phyloP scores from a whole-genome alignment of 2,888 invertebrate species.

The Coremacera marginata region DNA sequence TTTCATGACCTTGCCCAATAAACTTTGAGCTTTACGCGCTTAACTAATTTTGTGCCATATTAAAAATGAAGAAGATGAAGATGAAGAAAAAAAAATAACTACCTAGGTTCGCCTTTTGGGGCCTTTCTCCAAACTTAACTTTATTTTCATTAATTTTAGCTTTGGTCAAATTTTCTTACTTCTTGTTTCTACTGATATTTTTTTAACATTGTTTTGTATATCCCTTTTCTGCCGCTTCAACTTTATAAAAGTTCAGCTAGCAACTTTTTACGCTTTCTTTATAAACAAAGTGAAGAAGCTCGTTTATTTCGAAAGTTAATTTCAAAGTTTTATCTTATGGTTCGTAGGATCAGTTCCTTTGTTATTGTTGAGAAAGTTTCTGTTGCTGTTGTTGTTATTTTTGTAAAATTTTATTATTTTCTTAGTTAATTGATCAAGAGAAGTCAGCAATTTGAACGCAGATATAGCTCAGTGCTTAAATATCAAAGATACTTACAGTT shows the following conservation, averaged over 20 bases:
- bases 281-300: constrained; percentile 11
- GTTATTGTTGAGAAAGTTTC: background rate
- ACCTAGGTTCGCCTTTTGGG: too few species aligned
- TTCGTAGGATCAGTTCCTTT: background rate
- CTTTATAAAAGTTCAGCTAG: background rate
- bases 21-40: too few species aligned
- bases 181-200: too few species aligned
- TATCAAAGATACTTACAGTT: background rate
- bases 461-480: too few species aligned
- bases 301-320: constrained; percentile 12
- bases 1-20: too few species aligned
- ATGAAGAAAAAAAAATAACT: too few species aligned
- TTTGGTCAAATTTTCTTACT: background rate
- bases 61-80: too few species aligned
- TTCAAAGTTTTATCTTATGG: constrained; percentile 1
- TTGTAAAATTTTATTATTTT: background rate
- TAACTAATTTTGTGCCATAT: too few species aligned
- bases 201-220: background rate
- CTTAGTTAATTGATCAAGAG: constrained; percentile 2
- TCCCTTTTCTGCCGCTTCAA: background rate
- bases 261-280: background rate
- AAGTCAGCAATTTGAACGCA: too few species aligned
- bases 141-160: constrained; percentile 5
- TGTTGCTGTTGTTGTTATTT: background rate
- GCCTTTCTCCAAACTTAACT: background rate